These are phyloP conservation scores for Heteractis magnifica DNA, from an alignment of 92 coral and sea anemone species.

Conservation along the genomic window DNA sequence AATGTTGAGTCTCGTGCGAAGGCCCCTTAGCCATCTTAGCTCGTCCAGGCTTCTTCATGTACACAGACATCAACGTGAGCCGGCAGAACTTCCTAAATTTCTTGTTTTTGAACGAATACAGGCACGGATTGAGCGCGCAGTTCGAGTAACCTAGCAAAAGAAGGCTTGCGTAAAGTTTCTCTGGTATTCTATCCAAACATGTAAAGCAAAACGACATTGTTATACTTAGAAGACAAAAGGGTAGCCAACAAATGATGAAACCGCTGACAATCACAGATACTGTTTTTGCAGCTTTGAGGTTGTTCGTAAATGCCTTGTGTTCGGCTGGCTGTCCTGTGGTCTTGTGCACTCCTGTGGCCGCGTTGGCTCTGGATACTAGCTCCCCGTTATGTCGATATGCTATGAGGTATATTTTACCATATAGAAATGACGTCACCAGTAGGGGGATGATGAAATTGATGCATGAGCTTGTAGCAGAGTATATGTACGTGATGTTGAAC, in stretches of 20 bases:
- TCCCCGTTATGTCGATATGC: constrained; percentile 21
- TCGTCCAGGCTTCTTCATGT: neutral
- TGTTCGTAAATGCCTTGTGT: constrained; percentile 36
- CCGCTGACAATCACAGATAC: constrained; percentile 49
- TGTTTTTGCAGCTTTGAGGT: constrained; percentile 55
- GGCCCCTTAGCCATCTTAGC: neutral
- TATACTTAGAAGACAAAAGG: constrained; percentile 42
- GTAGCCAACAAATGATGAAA: constrained; percentile 55
- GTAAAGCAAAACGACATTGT: constrained; percentile 36
- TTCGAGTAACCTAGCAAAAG: constrained; percentile 56
- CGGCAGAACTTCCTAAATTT: constrained; percentile 44
- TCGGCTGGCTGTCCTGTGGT: constrained; percentile 6
- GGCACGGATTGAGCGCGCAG: constrained; percentile 58
- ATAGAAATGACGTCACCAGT: constrained; percentile 46
- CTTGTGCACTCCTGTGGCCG: constrained; percentile 1
- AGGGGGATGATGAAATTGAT: constrained; percentile 74
- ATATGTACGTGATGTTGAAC: constrained; percentile 52
- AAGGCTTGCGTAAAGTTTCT: constrained; percentile 23
- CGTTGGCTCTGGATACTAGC: neutral
- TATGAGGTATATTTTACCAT: constrained; percentile 56
- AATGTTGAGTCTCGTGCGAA: neutral
- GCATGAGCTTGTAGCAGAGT: constrained; percentile 58
- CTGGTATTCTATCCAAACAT: constrained; percentile 27
- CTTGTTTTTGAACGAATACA: constrained; percentile 49
- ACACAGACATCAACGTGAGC: constrained; percentile 20